Base-by-base conservation (phyloP, 2,113 vertebrate species). In the Myanophis thanlyinensis region DNA sequence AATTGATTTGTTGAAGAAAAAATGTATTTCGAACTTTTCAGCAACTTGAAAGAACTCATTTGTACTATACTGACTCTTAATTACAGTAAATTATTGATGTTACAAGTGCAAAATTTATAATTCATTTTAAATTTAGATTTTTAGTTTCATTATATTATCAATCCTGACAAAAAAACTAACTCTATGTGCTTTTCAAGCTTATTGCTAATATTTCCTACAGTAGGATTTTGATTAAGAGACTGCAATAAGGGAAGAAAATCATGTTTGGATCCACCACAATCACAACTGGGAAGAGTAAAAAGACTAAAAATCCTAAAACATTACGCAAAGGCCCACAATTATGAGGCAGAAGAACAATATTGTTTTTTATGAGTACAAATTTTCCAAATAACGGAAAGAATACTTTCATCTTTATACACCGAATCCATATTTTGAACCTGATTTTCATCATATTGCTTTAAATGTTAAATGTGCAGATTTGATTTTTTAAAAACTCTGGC, bases 81-180 rank as follows among this genome's bases (percentile, higher is more conserved):
- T 97, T 97, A 97, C 97, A 96, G 9, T 94, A 90, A 94, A 49
- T 96, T 95, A 90, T 96, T 96, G 96, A 95, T 93, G 96, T 97
- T 91, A 93, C 96, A 96, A 96, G 98, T 99, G 98, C 98, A 99
- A 98, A 99, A 99, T 98, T 98, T 98, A 98, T 97, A 96, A 94
- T 92, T 89, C 62, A 95, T 95, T 96, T 95, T 97, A 94, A 95
- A 96, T 94, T 80, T 96, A 93, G 96, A 96, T 94, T 95, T 97
- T 96, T 94, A 91, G 91, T 97, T 92, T 88, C 51, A 53, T 52
- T 88, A 40, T 35, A 52, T 53, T 53, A 53, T 53, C 35, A 44
- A 44, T 80, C 18, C 44, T 80, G 7, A 44, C 20, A 80, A 3
- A 80, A 40, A 80, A 80, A 40, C 35, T 40, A 67, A 73, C 59